phyloP scores from a whole-genome alignment of 30 jellyfish, hydroid and myxozoan genomes.

The Phacellophora camtschatica region DNA sequence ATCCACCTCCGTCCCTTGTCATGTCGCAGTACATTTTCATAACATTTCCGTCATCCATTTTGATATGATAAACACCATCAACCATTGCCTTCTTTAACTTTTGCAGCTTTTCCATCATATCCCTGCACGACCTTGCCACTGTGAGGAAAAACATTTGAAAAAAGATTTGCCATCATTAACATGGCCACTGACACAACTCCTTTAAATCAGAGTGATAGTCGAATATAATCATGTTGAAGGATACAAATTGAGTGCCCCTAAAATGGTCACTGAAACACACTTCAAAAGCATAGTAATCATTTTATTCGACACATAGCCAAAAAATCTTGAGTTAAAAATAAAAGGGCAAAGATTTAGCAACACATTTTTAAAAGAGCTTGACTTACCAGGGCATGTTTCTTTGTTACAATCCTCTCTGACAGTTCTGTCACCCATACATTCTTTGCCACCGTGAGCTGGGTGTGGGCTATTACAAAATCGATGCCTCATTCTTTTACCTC shows the following conservation, averaged over 20 bases:
- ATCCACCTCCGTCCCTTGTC: slow-evolving; percentile 98
- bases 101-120: slow-evolving; percentile 28
- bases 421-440: slow-evolving; percentile 3
- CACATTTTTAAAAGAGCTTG: too few relatives aligned
- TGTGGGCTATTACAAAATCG: slow-evolving; percentile 64
- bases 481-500: slow-evolving; percentile 52
- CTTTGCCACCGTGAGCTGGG: slow-evolving; percentile 75
- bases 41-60: slow-evolving; percentile 26
- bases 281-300: too few relatives aligned
- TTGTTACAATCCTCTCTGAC: slow-evolving; percentile 47
- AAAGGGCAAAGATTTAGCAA: too few relatives aligned
- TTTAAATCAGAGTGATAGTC: too few relatives aligned
- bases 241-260: too few relatives aligned
- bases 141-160: background rate
- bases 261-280: too few relatives aligned
- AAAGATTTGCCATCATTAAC: too few relatives aligned
- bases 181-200: too few relatives aligned
- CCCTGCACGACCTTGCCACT: slow-evolving; percentile 85
- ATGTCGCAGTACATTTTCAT: slow-evolving; percentile 87
- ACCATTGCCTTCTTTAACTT: slow-evolving; percentile 6
- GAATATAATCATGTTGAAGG: too few relatives aligned
- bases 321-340: too few relatives aligned
- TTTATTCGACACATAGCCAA: too few relatives aligned
- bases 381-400: slow-evolving; percentile 66
- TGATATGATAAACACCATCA: slow-evolving; percentile 71